Evolutionary conservation across 2,888 invertebrate genomes (phyloP).

Genomic region (Trissoscelio sp.): DNA sequence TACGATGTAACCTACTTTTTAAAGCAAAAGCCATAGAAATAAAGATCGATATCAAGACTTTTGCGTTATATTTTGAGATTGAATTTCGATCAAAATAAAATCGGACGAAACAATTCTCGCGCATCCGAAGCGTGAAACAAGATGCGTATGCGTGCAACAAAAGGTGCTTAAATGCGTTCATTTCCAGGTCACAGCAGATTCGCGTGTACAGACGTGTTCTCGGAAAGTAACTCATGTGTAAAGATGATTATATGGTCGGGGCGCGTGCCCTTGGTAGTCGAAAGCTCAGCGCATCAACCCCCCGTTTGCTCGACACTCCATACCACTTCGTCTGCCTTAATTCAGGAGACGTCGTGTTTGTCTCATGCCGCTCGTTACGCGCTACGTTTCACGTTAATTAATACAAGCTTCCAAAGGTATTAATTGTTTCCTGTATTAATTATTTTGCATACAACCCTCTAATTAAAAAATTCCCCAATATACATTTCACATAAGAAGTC

Average conservation of each 20-base stretch:
- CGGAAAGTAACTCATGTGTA: conserved; percentile 41
- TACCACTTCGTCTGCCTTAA: conserved; percentile 35
- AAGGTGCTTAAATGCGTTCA: conserved; percentile 20
- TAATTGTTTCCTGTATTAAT: conserved; percentile 25
- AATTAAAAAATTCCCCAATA: too few species aligned
- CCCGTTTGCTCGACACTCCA: not conserved
- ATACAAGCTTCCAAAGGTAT: conserved; percentile 54
- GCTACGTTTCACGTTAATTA: conserved; percentile 45
- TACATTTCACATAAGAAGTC: too few species aligned
- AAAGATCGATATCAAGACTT: not conserved
- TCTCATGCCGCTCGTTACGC: conserved; percentile 43
- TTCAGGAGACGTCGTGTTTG: conserved; percentile 35
- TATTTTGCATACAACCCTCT: not conserved
- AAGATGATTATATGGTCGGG: conserved; percentile 33
- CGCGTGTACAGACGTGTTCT: conserved; percentile 14
- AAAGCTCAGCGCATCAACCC: conserved; percentile 19
- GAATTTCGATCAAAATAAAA: not conserved
- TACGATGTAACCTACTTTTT: too few species aligned
- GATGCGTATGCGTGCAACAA: not conserved
- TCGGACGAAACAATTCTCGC: not conserved
- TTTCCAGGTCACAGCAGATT: conserved; percentile 52
- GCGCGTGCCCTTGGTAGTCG: conserved; percentile 39
- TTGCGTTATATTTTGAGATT: not conserved
- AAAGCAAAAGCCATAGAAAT: too few species aligned
- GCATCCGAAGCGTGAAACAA: not conserved